Conservation (phyloP, 2,888 invertebrate genomes). For the Eupithecia vulgata region DNA sequence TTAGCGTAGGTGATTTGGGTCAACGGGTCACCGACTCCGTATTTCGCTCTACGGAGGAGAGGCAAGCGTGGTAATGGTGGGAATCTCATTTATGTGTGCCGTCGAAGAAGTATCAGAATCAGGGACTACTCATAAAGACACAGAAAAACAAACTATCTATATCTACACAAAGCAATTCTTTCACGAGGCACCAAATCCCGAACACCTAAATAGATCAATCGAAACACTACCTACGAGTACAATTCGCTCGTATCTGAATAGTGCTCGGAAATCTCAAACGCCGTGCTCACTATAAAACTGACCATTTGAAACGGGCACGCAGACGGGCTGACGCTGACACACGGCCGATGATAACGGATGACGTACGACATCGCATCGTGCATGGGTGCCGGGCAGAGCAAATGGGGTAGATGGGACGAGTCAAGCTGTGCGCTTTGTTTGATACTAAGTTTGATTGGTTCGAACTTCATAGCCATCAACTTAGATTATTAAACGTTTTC, state of each 20-base stretch:
- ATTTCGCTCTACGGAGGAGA: too few relatives aligned
- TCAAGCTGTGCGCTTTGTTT: neutral
- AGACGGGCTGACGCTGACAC: slow-evolving; percentile 67
- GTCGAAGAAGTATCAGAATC: too few relatives aligned
- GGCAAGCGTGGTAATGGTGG: too few relatives aligned
- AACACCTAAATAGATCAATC: neutral
- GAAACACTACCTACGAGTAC: neutral
- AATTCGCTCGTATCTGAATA: neutral
- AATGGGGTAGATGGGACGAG: slow-evolving; percentile 5
- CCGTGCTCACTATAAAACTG: slow-evolving; percentile 30
- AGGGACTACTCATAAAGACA: too few relatives aligned
- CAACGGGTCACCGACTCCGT: too few relatives aligned
- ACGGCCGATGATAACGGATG: slow-evolving; percentile 73
- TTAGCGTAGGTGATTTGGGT: too few relatives aligned
- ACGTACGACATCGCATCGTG: slow-evolving; percentile 58
- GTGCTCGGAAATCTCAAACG: slow-evolving; percentile 9
- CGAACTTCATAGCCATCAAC: neutral
- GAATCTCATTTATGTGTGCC: too few relatives aligned
- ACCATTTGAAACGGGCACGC: slow-evolving; percentile 31
- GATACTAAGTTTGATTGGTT: neutral
- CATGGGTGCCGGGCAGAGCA: slow-evolving; percentile 62
- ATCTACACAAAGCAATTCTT: neutral
- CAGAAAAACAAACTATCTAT: too few relatives aligned
- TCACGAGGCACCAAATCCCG: too few relatives aligned
- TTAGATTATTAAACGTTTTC: neutral